A percentile compares a stretch with the other conserved stretches of the same genome.
Conservation (phyloP, 2,888 invertebrate species). For the Bellardia bayeri region DNA sequence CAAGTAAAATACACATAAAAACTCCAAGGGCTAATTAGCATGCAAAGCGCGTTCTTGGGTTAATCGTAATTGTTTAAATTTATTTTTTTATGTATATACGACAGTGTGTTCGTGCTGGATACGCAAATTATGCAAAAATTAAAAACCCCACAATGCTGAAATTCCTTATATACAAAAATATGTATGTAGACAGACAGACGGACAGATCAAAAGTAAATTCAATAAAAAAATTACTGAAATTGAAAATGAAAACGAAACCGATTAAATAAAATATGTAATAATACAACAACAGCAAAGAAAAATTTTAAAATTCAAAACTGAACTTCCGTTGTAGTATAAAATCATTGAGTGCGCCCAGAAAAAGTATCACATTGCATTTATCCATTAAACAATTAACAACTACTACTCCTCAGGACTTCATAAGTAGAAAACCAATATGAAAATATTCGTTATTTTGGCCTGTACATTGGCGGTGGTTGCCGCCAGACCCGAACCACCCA, state of each 20-base stretch:
- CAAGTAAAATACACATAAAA: constrained; percentile 24
- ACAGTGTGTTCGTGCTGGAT: constrained; percentile 35
- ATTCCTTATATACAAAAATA: constrained; percentile 40
- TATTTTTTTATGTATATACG: not conserved
- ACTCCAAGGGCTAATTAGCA: constrained; percentile 33
- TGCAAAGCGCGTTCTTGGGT: constrained; percentile 43
- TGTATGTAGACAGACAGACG: not conserved
- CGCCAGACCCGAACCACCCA: constrained; percentile 84
- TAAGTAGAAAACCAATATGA: constrained; percentile 52
- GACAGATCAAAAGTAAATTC: constrained; percentile 23
- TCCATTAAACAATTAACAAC: constrained; percentile 66
- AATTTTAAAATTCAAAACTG: constrained; percentile 21
- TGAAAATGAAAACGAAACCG: constrained; percentile 56
- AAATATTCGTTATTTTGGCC: constrained; percentile 79
- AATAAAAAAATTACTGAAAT: constrained; percentile 51
- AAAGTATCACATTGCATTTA: constrained; percentile 77
- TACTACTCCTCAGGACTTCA: constrained; percentile 50
- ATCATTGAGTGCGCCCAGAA: constrained; percentile 74
- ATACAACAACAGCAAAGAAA: constrained; percentile 44
- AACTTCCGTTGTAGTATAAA: constrained; percentile 75
- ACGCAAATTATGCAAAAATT: constrained; percentile 67
- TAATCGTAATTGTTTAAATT: constrained; percentile 58
- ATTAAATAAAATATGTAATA: constrained; percentile 61
- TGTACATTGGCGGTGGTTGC: constrained; percentile 82
- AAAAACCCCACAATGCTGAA: constrained; percentile 55